Base-by-base conservation (phyloP, 2,888 invertebrate species). In the Pimpla rufipes region DNA sequence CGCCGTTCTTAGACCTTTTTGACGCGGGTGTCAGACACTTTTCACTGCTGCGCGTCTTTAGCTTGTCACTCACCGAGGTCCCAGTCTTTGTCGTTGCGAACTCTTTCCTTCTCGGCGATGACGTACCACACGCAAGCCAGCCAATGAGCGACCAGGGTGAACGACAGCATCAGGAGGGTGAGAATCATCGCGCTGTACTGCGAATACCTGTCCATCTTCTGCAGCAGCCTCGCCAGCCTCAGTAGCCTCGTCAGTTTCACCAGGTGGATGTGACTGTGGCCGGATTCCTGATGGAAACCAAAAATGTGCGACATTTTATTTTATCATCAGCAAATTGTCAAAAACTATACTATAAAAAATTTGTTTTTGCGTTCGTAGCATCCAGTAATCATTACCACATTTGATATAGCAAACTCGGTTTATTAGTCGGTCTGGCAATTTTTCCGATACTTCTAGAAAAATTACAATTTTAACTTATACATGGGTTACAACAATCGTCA, bases 61-160 rank as follows among this genome's bases (percentile, higher is more conserved):
- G n/a, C 13, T 29, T 2, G 13, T 47, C 5, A 86, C 95, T 95
- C 94, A 98, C 98, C 98, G 88, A 97, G 95, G 93, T 97, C 96
- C 97, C 97, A 97, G 87, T 95, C 95, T 73, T 92, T 93, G 88
- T 96, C 95, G 87, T 95, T 94, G 87, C 94, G 94, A 71, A 96
- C 95, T 85, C 96, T 95, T 93, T 98, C 98, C 91, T 97, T 97
- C 90, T 97, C 97, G 8, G 98, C 99, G 89, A 99, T 98, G 88
- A 98, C 97, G 94, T 97, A 99, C 99, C 99, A 99, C 89, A 99
- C 96, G 93, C 99, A 99, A 13, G 99, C 99, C 85, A 99, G 94
- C 99, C 99, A 99, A 93, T 99, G 99, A 2, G 99, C 98, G 73
- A 98, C 96, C 88, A 99, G 94, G 57, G 98, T 97, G 94, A 99